Conservation (phyloP, 2,113 vertebrate species). For the Haemorhous mexicanus region DNA sequence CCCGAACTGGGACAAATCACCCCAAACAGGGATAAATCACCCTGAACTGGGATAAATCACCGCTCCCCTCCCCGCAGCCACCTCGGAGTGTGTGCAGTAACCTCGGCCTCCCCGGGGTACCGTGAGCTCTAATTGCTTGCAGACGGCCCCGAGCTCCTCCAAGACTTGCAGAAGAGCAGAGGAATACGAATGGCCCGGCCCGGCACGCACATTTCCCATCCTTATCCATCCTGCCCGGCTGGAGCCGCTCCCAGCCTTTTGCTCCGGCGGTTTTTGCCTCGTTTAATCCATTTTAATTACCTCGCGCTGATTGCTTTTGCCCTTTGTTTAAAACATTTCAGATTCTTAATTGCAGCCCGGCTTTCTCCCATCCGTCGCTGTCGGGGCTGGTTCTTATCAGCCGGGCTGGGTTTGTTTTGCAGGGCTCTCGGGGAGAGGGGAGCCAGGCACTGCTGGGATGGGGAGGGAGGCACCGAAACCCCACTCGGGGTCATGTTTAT, state of each 20-base stretch:
- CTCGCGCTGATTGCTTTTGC: slow-evolving; percentile 48
- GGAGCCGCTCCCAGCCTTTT: background rate
- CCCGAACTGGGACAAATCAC: too few relatives aligned
- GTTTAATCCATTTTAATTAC: slow-evolving; percentile 57
- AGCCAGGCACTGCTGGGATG: background rate
- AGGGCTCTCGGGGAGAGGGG: background rate
- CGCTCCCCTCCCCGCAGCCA: background rate
- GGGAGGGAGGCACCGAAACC: background rate
- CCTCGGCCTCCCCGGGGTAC: slow-evolving; percentile 14
- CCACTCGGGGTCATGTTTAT: slow-evolving; percentile 4
- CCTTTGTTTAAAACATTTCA: slow-evolving; percentile 41
- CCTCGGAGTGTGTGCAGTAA: background rate
- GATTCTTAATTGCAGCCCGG: slow-evolving; percentile 9
- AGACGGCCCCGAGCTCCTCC: background rate
- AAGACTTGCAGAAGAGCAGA: background rate
- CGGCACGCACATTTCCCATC: background rate
- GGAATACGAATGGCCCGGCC: background rate
- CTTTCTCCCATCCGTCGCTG: background rate
- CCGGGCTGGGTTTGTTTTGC: background rate
- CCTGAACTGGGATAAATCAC: background rate
- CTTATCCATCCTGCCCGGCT: slow-evolving; percentile 17
- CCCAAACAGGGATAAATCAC: background rate
- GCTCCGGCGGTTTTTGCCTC: background rate
- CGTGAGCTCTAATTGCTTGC: slow-evolving; percentile 20
- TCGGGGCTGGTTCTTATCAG: slow-evolving; percentile 35